Conservation (phyloP, 2,797 vertebrate species). For the Euphonia xanthogaster region DNA sequence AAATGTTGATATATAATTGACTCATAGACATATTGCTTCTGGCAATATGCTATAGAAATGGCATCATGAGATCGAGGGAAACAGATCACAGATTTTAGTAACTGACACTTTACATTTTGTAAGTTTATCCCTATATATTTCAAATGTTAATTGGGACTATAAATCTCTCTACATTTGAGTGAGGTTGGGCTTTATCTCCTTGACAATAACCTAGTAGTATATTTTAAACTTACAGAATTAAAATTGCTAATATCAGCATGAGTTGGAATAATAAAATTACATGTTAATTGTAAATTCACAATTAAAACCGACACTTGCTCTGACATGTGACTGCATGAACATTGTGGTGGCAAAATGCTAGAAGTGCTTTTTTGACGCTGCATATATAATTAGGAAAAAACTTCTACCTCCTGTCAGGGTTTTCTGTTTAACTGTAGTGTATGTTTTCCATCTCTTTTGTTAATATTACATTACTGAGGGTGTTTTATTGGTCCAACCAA, state of each 20-base stretch:
- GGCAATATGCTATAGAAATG: conserved; percentile 57
- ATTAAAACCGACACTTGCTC: conserved; percentile 64
- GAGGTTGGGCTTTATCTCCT: conserved; percentile 6
- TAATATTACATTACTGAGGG: conserved; percentile 18
- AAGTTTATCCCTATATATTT: conserved; percentile 44
- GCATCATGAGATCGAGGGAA: conserved; percentile 39
- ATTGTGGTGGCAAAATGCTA: conserved; percentile 56
- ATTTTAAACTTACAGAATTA: conserved; percentile 43
- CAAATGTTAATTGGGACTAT: conserved; percentile 70
- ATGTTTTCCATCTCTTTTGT: conserved; percentile 30
- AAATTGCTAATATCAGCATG: conserved; percentile 48
- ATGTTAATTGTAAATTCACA: conserved; percentile 70
- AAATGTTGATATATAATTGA: conserved; percentile 66
- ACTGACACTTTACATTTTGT: conserved; percentile 54
- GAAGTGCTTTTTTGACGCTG: conserved; percentile 56
- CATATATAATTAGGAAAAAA: conserved; percentile 66
- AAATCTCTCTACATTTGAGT: conserved; percentile 30
- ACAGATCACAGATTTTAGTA: conserved; percentile 58
- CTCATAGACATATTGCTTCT: conserved; percentile 54
- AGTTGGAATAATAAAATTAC: conserved; percentile 49
- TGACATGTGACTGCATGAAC: conserved; percentile 61
- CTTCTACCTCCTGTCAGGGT: conserved; percentile 46
- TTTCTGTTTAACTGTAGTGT: conserved; percentile 39
- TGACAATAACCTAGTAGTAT: conserved; percentile 27
- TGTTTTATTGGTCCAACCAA: conserved; percentile 3